These are phyloP conservation scores for Cavia aperea DNA, from an alignment of 2,113 vertebrate species.

Conservation along the genomic window DNA sequence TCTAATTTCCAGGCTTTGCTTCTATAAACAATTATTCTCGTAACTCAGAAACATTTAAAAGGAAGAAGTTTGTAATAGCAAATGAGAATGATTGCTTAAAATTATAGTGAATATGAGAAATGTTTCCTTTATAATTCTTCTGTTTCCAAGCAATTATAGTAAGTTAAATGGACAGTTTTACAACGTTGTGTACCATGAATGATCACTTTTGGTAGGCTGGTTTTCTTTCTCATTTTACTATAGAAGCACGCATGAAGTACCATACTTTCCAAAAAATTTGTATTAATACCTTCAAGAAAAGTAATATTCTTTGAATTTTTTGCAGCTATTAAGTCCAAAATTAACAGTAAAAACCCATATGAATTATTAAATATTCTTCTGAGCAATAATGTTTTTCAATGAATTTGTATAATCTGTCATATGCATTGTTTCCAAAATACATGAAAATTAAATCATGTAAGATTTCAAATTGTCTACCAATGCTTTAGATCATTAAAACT, in stretches of 20 bases:
- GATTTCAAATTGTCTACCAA: neutral
- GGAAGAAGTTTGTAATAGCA: neutral
- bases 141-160: neutral
- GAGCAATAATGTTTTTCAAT: neutral
- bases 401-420: neutral
- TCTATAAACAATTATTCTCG: neutral
- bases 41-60: neutral
- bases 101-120: neutral
- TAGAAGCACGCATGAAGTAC: neutral
- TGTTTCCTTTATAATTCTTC: neutral
- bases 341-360: neutral
- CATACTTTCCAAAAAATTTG: neutral
- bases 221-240: conserved; percentile 21
- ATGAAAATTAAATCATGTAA: neutral
- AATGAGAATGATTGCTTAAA: neutral
- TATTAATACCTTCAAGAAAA: neutral
- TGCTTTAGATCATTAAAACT: neutral
- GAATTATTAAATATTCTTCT: neutral
- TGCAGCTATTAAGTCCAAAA: neutral
- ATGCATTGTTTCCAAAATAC: neutral
- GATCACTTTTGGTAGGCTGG: neutral
- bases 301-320: neutral
- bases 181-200: neutral
- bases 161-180: neutral
- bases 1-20: neutral